Evolutionary conservation across 2,888 invertebrate species (phyloP).

Genomic region (Brachyptera risi): DNA sequence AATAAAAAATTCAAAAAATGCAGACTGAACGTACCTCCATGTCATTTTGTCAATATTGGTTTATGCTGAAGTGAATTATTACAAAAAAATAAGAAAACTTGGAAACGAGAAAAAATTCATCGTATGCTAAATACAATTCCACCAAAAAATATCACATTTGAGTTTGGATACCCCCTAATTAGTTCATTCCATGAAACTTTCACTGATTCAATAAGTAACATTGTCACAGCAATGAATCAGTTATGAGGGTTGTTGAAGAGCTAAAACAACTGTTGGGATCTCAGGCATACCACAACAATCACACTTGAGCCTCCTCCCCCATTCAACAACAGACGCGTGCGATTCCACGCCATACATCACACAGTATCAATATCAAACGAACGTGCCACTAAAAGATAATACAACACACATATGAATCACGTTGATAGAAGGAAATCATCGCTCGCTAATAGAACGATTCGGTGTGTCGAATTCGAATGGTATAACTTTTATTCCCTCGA

Average conservation of each 20-base stretch:
- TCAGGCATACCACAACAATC: slow-evolving; percentile 25
- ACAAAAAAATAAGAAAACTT: too few relatives aligned
- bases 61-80: too few relatives aligned
- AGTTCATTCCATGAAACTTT: slow-evolving; percentile 1
- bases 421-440: too few relatives aligned
- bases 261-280: slow-evolving; percentile 26
- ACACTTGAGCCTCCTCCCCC: slow-evolving; percentile 17
- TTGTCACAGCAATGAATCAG: not conserved
- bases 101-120: too few relatives aligned
- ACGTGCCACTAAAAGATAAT: not conserved
- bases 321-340: not conserved
- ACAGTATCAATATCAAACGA: slow-evolving; percentile 1
- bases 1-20: too few relatives aligned
- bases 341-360: not conserved
- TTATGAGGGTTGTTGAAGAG: slow-evolving; percentile 2
- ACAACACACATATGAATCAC: not conserved
- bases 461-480: too few relatives aligned
- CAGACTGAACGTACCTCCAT: too few relatives aligned
- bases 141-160: too few relatives aligned
- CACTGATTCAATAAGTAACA: not conserved
- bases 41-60: too few relatives aligned
- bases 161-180: not conserved
- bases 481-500: not conserved
- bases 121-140: too few relatives aligned
- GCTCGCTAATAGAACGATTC: too few relatives aligned